A percentile compares a stretch with the other conserved stretches of the same genome.
Conservation (phyloP, 2,888 invertebrate genomes). For the Amblyjoppa proteus region DNA sequence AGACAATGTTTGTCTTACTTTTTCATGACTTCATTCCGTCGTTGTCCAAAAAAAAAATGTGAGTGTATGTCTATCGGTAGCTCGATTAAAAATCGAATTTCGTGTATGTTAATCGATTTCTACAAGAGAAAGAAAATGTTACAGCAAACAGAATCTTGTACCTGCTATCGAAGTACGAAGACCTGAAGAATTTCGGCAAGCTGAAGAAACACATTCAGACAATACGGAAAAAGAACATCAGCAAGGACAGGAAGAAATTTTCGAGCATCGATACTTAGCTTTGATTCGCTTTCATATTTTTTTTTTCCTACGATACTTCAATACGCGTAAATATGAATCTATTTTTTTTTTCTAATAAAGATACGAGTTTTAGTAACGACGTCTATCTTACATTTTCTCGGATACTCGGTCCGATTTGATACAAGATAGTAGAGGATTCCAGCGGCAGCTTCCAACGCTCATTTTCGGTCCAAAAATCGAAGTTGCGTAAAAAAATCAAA, state of each 20-base stretch:
- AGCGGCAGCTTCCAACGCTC: not conserved
- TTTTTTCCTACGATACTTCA: not conserved
- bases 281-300: not conserved
- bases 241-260: slow-evolving; percentile 77
- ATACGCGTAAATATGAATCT: not conserved
- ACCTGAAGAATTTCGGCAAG: slow-evolving; percentile 91
- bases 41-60: slow-evolving; percentile 90
- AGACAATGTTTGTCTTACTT: not conserved
- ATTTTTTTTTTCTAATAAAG: slow-evolving; percentile 86
- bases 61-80: slow-evolving; percentile 77
- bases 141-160: slow-evolving; percentile 84
- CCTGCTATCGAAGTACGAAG: slow-evolving; percentile 92
- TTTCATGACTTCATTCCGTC: slow-evolving; percentile 79
- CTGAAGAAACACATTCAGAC: slow-evolving; percentile 93
- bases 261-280: slow-evolving; percentile 36
- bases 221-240: slow-evolving; percentile 91
- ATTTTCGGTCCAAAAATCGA: not conserved
- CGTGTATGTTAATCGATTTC: slow-evolving; percentile 28
- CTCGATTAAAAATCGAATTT: slow-evolving; percentile 34
- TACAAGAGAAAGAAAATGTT: not conserved
- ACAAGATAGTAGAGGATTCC: not conserved
- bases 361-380: not conserved
- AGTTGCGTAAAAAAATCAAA: not conserved
- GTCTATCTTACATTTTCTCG: not conserved
- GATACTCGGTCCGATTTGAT: not conserved